Conservation (phyloP, 2,113 vertebrate species). For the Pithys albifrons region DNA sequence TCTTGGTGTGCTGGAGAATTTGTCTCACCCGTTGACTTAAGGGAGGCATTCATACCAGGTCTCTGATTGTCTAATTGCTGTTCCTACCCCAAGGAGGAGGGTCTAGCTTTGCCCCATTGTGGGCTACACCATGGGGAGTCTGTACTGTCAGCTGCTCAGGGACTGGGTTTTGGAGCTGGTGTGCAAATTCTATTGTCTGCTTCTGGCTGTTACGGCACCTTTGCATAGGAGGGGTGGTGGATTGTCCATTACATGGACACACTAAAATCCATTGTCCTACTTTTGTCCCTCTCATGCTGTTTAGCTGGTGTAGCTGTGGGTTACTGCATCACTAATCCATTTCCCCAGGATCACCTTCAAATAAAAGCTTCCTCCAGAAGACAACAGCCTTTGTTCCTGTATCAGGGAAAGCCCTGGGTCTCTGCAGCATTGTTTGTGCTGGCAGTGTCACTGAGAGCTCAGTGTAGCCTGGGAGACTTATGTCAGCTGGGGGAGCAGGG, state of each 20-base stretch:
- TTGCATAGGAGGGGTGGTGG: neutral
- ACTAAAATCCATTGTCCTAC: neutral
- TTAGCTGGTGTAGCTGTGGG: neutral
- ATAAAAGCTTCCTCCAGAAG: neutral
- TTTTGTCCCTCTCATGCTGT: neutral
- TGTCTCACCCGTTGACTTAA: neutral
- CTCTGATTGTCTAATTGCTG: neutral
- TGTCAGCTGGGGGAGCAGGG: too few relatives aligned
- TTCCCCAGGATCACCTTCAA: neutral
- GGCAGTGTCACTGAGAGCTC: neutral
- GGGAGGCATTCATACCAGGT: neutral
- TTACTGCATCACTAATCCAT: neutral
- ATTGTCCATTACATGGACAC: neutral
- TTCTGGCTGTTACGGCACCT: neutral
- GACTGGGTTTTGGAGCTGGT: neutral
- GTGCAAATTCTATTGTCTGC: neutral
- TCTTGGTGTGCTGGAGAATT: conserved; percentile 15
- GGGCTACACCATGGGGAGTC: neutral
- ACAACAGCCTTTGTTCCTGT: neutral
- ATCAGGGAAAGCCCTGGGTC: neutral
- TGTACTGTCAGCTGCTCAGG: neutral
- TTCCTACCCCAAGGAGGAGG: neutral
- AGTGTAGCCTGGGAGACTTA: neutral
- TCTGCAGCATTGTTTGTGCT: neutral
- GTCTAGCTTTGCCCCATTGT: neutral